Evolutionary conservation across 2,797 vertebrate species (phyloP), one percentile per base, ranked within the genome.

Genomic region (Chlorospingus semifuscus): DNA sequence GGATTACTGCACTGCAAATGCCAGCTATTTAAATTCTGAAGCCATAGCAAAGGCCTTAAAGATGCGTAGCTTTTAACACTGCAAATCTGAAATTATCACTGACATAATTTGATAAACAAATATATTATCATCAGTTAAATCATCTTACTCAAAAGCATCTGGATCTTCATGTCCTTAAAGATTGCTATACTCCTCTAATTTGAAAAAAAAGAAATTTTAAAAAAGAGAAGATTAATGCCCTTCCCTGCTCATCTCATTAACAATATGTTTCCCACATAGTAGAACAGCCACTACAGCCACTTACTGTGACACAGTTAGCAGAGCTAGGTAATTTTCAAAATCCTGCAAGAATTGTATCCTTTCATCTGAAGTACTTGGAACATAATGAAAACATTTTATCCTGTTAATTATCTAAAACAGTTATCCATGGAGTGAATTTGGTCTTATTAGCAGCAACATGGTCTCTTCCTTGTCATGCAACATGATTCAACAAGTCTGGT

Each of bases 371-470:
- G 41, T 64, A 42, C 59, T 80, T 53, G 39, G 56, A 90, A 84
- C 15, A 66, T 72, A 79, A 84, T 14, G 63, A 87, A 94, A 94
- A 82, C 39, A 94, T 90, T 77, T 93, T 69, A 79, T 77, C 60
- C 59, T 64, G 17, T 71, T 94, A 89, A 91, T 87, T 64, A 70
- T 17, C 78, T 84, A 37, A 76, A 89, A 46, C 26, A 84, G 64
- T 77, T 83, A 80, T 41, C 59, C 41, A 30, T 37, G 29, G 39
- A 79, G 66, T 63, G 29, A 16, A 52, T 84, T 84, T 90, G 70
- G 75, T 85, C 82, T 74, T 92, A 82, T 13, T 74, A 92, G 56
- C 56, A 89, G 75, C 49, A 70, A 76, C 12, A 15, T 3, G 29
- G 57, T 76, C 42, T 78, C 57, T 26, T 56, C 61, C 50, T 86